Base-by-base conservation (phyloP, 2,797 vertebrate species). In the Xiphophorus birchmanni region DNA sequence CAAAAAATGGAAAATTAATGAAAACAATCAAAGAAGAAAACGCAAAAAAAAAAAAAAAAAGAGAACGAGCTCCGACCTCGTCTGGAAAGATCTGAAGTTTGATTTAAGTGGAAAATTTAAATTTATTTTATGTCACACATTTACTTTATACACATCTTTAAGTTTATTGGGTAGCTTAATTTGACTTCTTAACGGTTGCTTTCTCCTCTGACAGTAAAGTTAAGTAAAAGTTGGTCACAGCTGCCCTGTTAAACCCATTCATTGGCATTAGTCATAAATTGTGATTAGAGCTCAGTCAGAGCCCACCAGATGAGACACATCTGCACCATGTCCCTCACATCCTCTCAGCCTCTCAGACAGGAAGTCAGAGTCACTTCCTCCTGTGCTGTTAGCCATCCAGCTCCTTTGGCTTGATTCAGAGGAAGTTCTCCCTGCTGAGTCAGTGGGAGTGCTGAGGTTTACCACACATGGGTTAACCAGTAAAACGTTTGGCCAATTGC, bases 361-460 rank as follows among this genome's bases (percentile, higher is more conserved):
- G 95, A 95, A 95, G 90, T 75, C 10, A n/a, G 79, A 91, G 83
- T 95, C 92, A 93, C 90, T 95, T 96, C 94, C 95, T 94, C 90
- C 92, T 94, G 86, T 92, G 90, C 95, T 93, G 94, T 87, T 85
- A 84, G 88, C 88, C 85, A 71, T 84, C 76, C 76, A 84, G 88
- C 87, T 85, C 75, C 82, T 91, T 83, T 82, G 67, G 80, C 40
- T 76, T 78, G 82, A 88, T 87, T 87, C 42, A 90, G 78, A 89
- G 89, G 92, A 91, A 91, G 85, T 90, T 90, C 85, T 84, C 47
- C 77, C 76, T 81, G 92, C 92, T 94, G 93, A 95, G 75, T 94
- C 93, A 92, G 90, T 73, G 73, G 11, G 78, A 83, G 65, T 76
- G 47, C 26, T 26, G 72, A 82, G 80, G 84, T 90, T 85, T 81